Conservation (phyloP, 2,113 vertebrate genomes). For the Leucoraja erinaceus region DNA sequence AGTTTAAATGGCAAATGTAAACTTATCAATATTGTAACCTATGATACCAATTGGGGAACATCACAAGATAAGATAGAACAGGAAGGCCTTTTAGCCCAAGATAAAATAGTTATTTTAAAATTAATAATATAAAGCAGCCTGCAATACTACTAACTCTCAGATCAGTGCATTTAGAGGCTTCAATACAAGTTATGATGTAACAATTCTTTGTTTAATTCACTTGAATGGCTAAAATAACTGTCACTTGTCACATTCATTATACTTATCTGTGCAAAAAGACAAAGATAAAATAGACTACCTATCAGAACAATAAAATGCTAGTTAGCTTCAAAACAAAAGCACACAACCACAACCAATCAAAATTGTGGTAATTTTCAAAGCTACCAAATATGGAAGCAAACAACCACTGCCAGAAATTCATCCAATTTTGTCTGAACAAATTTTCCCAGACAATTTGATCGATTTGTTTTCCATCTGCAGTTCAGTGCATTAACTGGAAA, state of each 20-base stretch:
- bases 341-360: neutral
- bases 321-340: neutral
- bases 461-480: neutral
- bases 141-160: neutral
- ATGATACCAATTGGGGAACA: neutral
- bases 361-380: neutral
- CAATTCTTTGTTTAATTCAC: neutral
- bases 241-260: neutral
- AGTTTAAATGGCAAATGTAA: slow-evolving; percentile 10
- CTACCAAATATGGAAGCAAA: neutral
- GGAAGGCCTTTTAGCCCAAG: neutral
- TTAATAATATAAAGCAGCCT: neutral
- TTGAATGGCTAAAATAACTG: neutral
- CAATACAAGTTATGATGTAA: neutral
- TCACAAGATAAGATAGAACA: neutral
- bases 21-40: neutral
- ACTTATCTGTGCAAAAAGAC: neutral
- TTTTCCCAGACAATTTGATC: neutral
- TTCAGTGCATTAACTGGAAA: neutral
- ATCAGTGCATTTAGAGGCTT: neutral
- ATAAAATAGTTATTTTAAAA: neutral
- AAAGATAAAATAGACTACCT: neutral
- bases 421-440: neutral
- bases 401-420: neutral
- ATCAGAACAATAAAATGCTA: neutral